A percentile compares a stretch with the other conserved stretches of the same genome.
Evolutionary conservation across 2,797 vertebrate species (phyloP).

Genomic region (Macrochelys suwanniensis): DNA sequence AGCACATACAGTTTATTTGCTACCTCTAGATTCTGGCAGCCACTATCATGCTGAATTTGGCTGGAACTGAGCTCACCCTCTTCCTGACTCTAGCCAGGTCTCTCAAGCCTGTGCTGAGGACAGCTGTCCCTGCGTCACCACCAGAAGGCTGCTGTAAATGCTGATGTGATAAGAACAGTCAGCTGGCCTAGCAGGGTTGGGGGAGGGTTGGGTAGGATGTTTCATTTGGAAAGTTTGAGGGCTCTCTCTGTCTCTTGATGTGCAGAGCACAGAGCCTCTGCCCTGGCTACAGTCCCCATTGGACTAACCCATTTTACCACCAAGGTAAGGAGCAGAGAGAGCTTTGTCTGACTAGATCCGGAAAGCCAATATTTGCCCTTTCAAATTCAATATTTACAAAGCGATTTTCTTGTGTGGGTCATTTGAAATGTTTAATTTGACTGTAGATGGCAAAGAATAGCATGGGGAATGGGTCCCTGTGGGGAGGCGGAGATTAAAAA

Average conservation of each 20-base stretch:
- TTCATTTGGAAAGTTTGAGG: neutral
- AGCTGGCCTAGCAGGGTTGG: conserved; percentile 17
- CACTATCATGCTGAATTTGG: neutral
- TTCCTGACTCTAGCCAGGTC: neutral
- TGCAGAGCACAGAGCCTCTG: neutral
- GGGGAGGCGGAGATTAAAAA: accelerated
- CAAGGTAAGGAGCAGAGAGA: conserved; percentile 18
- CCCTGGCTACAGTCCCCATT: neutral
- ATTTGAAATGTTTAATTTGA: neutral
- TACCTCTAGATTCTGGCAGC: neutral
- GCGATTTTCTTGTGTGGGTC: neutral
- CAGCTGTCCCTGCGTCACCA: neutral
- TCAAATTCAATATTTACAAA: neutral
- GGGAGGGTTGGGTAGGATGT: neutral
- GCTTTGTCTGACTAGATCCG: neutral
- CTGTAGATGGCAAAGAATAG: neutral
- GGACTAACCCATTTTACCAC: neutral
- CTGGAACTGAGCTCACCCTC: neutral
- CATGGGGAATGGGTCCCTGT: neutral
- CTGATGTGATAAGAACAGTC: conserved; percentile 21
- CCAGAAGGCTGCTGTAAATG: neutral
- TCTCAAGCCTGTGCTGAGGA: neutral
- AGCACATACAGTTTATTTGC: neutral
- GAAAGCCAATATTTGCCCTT: neutral
- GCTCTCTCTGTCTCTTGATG: neutral